These are phyloP conservation scores for Candoia aspera DNA, from an alignment of 2,113 vertebrate genomes.

Conservation along the genomic window DNA sequence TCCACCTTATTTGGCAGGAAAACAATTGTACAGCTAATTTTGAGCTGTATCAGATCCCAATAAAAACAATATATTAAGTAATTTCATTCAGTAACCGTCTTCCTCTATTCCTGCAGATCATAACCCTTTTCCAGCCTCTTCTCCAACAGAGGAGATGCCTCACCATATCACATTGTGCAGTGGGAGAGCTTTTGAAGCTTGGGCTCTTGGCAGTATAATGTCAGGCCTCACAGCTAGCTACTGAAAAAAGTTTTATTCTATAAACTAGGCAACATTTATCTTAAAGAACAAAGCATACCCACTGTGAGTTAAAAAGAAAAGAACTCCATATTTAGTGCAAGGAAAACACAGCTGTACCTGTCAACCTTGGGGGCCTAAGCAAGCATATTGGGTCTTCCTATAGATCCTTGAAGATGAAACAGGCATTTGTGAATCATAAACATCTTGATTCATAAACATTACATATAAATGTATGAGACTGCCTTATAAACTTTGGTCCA, in stretches of 20 bases:
- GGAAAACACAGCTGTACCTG: constrained; percentile 61
- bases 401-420: constrained; percentile 14
- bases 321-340: constrained; percentile 46
- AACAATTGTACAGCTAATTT: not conserved
- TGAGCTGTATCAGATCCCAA: not conserved
- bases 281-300: constrained; percentile 55
- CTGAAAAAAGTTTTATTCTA: constrained; percentile 41
- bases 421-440: not conserved
- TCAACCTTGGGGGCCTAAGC: constrained; percentile 12
- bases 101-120: constrained; percentile 10
- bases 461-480: not conserved
- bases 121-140: not conserved
- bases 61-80: not conserved
- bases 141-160: constrained; percentile 13
- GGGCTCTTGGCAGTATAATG: not conserved
- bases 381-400: not conserved
- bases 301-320: constrained; percentile 41
- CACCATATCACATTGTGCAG: constrained; percentile 18
- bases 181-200: constrained; percentile 42
- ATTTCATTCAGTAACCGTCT: constrained; percentile 5
- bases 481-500: not conserved
- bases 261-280: constrained; percentile 60
- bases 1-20: not conserved
- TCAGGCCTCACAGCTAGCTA: constrained; percentile 48
- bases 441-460: not conserved